Base-by-base conservation (phyloP, 2,888 invertebrate genomes). In the Pollenia amentaria region DNA sequence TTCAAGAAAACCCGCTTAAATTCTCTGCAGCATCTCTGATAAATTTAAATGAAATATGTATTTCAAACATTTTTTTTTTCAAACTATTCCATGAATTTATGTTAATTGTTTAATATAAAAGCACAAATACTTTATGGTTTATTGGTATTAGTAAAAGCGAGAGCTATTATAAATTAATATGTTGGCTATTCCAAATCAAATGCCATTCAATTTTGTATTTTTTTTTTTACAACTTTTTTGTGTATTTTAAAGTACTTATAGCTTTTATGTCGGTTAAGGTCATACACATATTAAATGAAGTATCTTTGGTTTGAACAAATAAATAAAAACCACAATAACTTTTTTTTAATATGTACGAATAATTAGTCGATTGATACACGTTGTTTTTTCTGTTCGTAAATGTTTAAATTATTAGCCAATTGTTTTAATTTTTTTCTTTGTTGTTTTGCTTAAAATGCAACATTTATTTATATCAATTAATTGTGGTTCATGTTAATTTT, bases 241-340 rank as follows among this genome's bases (percentile, higher is more conserved):
- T 77, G 64, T 83, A n/a, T 65, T 72, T 46, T 42, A 62, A 75
- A 77, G 80, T 81, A 85, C 82, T 70, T 77, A 70, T 72, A 7
- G 80, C 62, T 76, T 64, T 64, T 64, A 87, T 84, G 70, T 84
- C 84, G 86, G 86, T 87, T 87, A 87, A 87, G 86, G 86, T 80
- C 86, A 76, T 53, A 14, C 80, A 62, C n/a, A 75, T 64, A 76
- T 86, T 67, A 51, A 64, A 76, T 80, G 38, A 51, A 84, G 51
- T 67, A 67, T 77, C 65, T 60, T 60, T 64, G 57, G 51, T 81
- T 85, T 65, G 16, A 72, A 62, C 38, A 51, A 81, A 70, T 76
- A 40, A 75, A 60, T 76, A 57, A 64, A 62, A 40, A 73, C 14
- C 8, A 64, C 21, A 80, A 38, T 46, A 46, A 72, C 18, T 21